Conservation (phyloP, 2,888 invertebrate genomes). For the Malacosoma neustria region DNA sequence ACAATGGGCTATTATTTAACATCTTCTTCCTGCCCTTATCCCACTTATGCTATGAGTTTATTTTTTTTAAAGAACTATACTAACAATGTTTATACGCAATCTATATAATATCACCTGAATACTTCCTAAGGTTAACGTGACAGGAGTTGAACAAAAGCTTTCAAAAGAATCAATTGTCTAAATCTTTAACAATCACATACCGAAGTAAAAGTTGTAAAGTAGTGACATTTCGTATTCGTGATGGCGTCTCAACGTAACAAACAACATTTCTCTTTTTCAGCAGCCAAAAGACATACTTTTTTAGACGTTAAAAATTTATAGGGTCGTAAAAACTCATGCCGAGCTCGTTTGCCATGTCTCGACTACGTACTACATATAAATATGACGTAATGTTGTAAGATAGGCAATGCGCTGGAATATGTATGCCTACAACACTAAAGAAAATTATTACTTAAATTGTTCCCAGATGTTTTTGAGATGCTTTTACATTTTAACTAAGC, state of each 20-base stretch:
- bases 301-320: slow-evolving; percentile 66
- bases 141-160: not conserved
- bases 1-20: no score
- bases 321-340: slow-evolving; percentile 55
- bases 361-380: slow-evolving; percentile 36
- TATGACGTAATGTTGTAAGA: slow-evolving; percentile 46
- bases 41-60: no score
- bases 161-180: slow-evolving; percentile 7
- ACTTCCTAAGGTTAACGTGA: no score
- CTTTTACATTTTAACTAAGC: not conserved
- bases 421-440: slow-evolving; percentile 5
- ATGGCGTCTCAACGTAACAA: slow-evolving; percentile 25
- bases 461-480: not conserved
- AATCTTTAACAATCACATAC: slow-evolving; percentile 19
- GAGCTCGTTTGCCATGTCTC: slow-evolving; percentile 42
- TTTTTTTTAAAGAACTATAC: no score
- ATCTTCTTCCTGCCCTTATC: no score
- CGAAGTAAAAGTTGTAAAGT: slow-evolving; percentile 17
- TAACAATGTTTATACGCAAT: no score
- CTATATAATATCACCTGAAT: no score
- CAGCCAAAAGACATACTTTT: slow-evolving; percentile 46
- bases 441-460: not conserved
- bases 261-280: slow-evolving; percentile 32
- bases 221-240: slow-evolving; percentile 25
- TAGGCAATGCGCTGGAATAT: slow-evolving; percentile 16